A percentile compares a stretch with the other conserved stretches of the same genome.
phyloP scores from a whole-genome alignment of 2,797 vertebrate genomes.

The Anableps anableps region DNA sequence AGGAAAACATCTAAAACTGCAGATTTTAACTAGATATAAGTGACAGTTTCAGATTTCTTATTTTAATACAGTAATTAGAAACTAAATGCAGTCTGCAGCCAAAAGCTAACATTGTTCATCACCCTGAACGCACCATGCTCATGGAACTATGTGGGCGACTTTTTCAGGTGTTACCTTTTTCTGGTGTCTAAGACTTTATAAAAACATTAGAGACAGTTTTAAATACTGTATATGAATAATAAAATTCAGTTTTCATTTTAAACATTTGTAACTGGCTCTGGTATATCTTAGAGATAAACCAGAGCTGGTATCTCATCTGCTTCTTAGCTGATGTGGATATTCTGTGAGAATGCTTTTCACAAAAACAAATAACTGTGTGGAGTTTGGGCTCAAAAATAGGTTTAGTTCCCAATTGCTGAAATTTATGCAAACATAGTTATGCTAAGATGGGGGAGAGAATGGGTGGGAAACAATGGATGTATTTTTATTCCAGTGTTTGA shows the following conservation, averaged over 20 bases:
- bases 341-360: not conserved
- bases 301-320: constrained; percentile 5
- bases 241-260: not conserved
- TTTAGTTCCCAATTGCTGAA: not conserved
- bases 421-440: constrained; percentile 11
- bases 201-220: not conserved
- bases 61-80: not conserved
- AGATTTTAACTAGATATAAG: not conserved
- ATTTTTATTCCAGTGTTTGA: not conserved
- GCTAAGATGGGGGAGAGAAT: not conserved
- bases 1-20: not conserved
- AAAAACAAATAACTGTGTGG: constrained; percentile 1
- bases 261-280: constrained; percentile 6
- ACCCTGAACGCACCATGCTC: not conserved
- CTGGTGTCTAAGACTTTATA: not conserved
- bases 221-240: not conserved
- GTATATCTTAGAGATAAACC: not conserved
- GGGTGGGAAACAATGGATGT: not conserved
- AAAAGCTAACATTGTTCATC: not conserved
- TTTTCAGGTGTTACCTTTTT: not conserved
- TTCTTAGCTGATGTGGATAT: not conserved
- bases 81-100: not conserved
- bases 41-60: not conserved
- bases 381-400: constrained; percentile 10
- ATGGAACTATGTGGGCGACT: not conserved